Base-by-base conservation (phyloP, 2,113 vertebrate species). In the Indri indri region DNA sequence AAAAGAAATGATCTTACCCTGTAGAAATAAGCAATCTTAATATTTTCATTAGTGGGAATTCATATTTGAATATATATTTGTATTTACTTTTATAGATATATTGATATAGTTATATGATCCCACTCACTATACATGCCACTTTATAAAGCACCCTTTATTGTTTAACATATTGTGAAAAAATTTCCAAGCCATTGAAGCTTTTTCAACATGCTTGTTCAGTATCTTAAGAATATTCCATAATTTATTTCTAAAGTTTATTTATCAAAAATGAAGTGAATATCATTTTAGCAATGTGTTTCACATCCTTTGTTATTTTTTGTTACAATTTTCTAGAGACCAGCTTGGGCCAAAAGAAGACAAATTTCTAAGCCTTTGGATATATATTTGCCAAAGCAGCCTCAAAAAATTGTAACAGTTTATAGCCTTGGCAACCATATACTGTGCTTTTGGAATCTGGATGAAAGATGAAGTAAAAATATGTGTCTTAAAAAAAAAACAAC, bases 231-330 rank as follows among this genome's bases (percentile, higher is more conserved):
- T 77, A 90, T 71, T 79, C 13, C 11, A 20, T 84, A 47, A 84
- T 84, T 95, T 88, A 71, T 80, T 88, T 65, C 37, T 85, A 54
- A 88, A 90, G 10, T 87, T 82, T 61, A 61, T 79, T 92, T 84
- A 66, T 85, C 25, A 93, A 88, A 61, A 20, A 77, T 65, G 0
- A 5, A 71, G 16, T 88, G 37, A 92, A n/a, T 83, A 54, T 73
- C 88, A 37, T 81, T 84, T 97, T 40, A 59, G 30, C 32, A 87
- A 59, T 88, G 12, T 57, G 45, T 88, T 85, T 85, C 11, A 84
- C 9, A 88, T 76, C 22, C 0, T 81, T 80, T 11, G 8, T 81
- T 88, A 61, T 54, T 81, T 73, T 87, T 76, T 52, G 50, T 45
- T 77, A 37, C 0, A 40, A 5, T 77, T 61, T 83, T 63, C 18